Evolutionary conservation across 1,140 invertebrate species (phyloP), one percentile per base, ranked within the genome.

Genomic region (Lasaia peninsularis): DNA sequence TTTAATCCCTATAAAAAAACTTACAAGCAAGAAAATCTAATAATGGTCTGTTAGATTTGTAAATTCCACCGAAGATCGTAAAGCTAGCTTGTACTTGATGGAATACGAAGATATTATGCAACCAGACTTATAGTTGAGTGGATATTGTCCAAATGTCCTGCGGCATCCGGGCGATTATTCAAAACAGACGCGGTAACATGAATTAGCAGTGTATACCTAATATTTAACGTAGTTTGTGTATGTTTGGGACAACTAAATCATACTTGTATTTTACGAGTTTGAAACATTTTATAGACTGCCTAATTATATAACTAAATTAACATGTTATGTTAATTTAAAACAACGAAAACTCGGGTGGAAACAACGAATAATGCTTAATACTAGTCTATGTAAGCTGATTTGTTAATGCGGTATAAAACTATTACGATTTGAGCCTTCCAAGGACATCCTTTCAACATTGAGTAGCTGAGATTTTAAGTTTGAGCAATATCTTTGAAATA

Each of bases 121-220:
- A 67, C 62, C 53, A 61, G 63, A 67, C 62, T 71, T 77, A 75
- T 76, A 74, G 66, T 63, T 70, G 70, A 77, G 60, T 72, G 70
- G 67, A 67, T 65, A 76, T 65, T 69, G 71, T 71, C 63, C 59
- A 75, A 77, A 77, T 77, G 71, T 69, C 76, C 67, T 63, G 56
- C 65, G 65, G 76, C 73, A 51, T 63, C 56, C 32, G 32, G 48
- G 54, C 63, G 65, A 78, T 78, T 80, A 75, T 74, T 83, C 75
- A 81, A 70, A 78, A 76, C 62, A 68, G 62, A 65, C 62, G 37
- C 62, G 61, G 61, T 66, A 65, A 71, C 65, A 55, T 54, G 70
- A 68, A 73, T 71, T 71, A 44, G 21, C 53, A 31, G 21, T 44
- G 53, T 55, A 34, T 34, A 18, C 33, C 31, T 52, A 52, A 28